Evolutionary conservation across 2,797 vertebrate species (phyloP).

Genomic region (Spea hammondii): DNA sequence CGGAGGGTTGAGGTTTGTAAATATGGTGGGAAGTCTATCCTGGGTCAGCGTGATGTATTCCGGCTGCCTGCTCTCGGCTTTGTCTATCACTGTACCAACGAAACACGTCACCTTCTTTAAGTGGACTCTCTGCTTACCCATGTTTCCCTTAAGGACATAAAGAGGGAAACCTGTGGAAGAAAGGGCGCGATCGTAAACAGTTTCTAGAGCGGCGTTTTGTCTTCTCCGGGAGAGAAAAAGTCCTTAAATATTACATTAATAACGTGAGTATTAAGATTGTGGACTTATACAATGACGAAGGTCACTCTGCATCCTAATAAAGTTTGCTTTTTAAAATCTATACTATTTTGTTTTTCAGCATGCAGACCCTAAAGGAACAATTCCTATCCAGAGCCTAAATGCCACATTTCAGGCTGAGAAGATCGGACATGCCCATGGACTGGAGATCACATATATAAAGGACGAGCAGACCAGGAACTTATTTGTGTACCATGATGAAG

Average conservation of each 20-base stretch:
- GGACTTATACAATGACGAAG: neutral
- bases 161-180: conserved; percentile 88
- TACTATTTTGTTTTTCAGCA: conserved; percentile 61
- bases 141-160: conserved; percentile 69
- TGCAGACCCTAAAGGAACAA: conserved; percentile 81
- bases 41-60: too few relatives aligned
- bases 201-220: conserved; percentile 84
- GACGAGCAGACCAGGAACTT: conserved; percentile 76
- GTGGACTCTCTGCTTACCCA: neutral
- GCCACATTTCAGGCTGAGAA: conserved; percentile 88
- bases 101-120: too few relatives aligned
- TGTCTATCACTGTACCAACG: too few relatives aligned
- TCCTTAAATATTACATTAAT: conserved; percentile 84
- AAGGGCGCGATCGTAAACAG: conserved; percentile 76
- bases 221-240: conserved; percentile 78
- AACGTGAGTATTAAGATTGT: conserved; percentile 74
- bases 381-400: conserved; percentile 82
- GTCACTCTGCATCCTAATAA: neutral
- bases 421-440: conserved; percentile 78
- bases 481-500: conserved; percentile 84
- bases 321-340: neutral
- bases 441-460: conserved; percentile 83
- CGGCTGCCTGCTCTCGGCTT: too few relatives aligned
- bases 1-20: too few relatives aligned
- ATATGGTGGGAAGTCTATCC: too few relatives aligned